phyloP scores from a whole-genome alignment of 2,113 vertebrate species.

The Lepus americanus region DNA sequence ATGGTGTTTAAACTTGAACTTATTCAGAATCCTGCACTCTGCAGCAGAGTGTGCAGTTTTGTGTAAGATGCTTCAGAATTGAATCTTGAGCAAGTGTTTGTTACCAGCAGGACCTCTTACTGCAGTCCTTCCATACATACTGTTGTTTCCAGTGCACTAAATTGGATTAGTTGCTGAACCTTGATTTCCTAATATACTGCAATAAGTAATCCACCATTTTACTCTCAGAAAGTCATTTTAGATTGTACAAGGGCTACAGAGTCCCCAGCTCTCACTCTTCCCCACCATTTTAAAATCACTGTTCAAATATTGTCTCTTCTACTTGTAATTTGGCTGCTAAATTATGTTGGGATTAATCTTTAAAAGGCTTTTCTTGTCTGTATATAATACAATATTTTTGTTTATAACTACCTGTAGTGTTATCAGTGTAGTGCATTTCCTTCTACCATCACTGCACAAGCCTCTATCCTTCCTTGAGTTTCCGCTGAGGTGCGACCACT shows the following conservation, averaged over 20 bases:
- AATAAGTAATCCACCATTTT: slow-evolving; percentile 26
- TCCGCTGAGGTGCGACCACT: slow-evolving; percentile 44
- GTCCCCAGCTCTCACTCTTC: neutral
- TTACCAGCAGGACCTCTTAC: slow-evolving; percentile 47
- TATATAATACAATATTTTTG: neutral
- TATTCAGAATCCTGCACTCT: neutral
- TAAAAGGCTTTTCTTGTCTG: neutral
- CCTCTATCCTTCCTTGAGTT: slow-evolving; percentile 5
- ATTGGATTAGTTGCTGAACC: neutral
- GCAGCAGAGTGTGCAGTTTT: neutral
- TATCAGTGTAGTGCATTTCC: slow-evolving; percentile 8
- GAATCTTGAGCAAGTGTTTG: slow-evolving; percentile 29
- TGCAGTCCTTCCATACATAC: neutral
- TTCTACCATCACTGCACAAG: neutral
- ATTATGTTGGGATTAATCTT: slow-evolving; percentile 54
- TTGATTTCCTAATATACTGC: slow-evolving; percentile 25
- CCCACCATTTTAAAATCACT: slow-evolving; percentile 9
- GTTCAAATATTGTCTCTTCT: slow-evolving; percentile 20
- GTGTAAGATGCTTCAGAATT: slow-evolving; percentile 54
- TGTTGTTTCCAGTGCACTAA: neutral
- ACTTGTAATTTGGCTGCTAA: slow-evolving; percentile 53
- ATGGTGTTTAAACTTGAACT: slow-evolving; percentile 45
- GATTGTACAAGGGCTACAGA: neutral
- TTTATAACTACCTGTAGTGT: neutral
- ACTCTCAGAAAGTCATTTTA: slow-evolving; percentile 26